Percentiles rank a stretch among this genome's conserved stretches.
Conservation (phyloP, 1,140 invertebrate genomes). For the Colletes latitarsis region DNA sequence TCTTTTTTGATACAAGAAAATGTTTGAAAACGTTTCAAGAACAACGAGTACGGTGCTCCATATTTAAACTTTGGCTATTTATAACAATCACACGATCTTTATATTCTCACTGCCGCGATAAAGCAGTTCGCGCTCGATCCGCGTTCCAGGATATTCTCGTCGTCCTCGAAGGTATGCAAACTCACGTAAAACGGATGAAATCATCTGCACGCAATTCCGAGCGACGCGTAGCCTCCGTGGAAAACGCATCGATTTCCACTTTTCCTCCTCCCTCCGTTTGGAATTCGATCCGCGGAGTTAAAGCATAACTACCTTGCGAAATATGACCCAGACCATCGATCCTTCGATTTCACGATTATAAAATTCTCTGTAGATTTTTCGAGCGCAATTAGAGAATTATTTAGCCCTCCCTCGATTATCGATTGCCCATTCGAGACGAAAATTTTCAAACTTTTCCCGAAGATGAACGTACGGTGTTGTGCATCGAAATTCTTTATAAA, state of each 20-base stretch:
- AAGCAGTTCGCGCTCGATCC: constrained; percentile 3
- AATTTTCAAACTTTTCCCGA: too few relatives aligned
- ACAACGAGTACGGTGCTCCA: neutral
- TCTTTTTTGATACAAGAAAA: too few relatives aligned
- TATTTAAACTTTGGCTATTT: neutral
- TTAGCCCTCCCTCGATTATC: too few relatives aligned
- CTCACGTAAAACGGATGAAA: constrained; percentile 65
- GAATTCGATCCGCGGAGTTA: too few relatives aligned
- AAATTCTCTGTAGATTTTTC: too few relatives aligned
- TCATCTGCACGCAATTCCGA: constrained; percentile 61
- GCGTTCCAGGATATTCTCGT: constrained; percentile 37
- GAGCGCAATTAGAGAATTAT: too few relatives aligned
- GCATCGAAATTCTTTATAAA: too few relatives aligned
- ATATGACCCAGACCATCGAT: too few relatives aligned
- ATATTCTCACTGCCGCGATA: neutral
- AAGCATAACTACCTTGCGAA: too few relatives aligned
- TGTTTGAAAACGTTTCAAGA: neutral
- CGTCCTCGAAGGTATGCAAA: constrained; percentile 65
- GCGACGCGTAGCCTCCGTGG: neutral
- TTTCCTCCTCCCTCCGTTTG: neutral
- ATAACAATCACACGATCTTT: neutral
- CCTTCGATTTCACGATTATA: too few relatives aligned
- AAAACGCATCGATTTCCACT: neutral
- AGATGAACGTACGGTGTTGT: too few relatives aligned
- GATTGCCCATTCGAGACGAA: too few relatives aligned